phyloP scores from a whole-genome alignment of 2,113 vertebrate species.

The Eretmodus cyanostictus region DNA sequence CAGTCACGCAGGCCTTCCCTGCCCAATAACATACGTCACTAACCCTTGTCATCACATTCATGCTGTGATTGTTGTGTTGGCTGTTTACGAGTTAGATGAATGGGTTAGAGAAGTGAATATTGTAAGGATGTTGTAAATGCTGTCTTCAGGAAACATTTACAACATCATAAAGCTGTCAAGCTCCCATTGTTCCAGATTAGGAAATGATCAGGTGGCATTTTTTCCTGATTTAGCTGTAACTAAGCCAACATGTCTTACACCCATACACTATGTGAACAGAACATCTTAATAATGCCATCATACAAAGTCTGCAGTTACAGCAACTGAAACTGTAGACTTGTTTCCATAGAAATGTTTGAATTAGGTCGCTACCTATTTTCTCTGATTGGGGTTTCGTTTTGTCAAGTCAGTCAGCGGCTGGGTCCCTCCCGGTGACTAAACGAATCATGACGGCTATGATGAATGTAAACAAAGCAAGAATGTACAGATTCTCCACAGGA shows the following conservation, averaged over 20 bases:
- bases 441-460: background rate
- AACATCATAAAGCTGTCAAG: background rate
- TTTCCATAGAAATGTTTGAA: background rate
- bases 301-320: background rate
- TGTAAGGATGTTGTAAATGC: background rate
- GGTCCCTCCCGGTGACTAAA: background rate
- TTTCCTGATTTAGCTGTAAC: background rate
- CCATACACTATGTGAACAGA: background rate
- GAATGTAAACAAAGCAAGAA: background rate
- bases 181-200: background rate
- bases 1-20: background rate
- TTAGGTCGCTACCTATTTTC: background rate
- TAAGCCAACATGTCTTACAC: background rate
- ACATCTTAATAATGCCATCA: background rate
- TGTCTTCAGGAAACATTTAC: background rate
- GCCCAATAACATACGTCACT: background rate
- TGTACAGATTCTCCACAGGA: background rate
- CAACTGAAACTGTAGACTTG: background rate
- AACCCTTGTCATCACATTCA: background rate
- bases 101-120: background rate
- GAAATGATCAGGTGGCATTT: background rate
- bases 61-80: background rate
- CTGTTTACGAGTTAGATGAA: background rate
- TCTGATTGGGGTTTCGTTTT: background rate
- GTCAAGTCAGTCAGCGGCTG: background rate